Evolutionary conservation across 1,140 invertebrate species (phyloP).

Genomic region (Diachasma alloeum): DNA sequence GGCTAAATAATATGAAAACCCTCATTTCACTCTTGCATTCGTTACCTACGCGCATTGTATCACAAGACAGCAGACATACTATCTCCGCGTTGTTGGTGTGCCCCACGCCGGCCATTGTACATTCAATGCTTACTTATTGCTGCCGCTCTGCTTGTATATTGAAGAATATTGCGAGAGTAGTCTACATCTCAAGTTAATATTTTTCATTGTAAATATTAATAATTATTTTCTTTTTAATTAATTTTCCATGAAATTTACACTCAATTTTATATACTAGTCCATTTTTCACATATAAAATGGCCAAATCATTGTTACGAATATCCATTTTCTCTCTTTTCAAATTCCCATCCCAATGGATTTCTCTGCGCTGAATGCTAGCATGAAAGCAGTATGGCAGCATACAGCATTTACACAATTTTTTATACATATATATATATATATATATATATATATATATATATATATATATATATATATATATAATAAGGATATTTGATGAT

Average conservation of each 20-base stretch:
- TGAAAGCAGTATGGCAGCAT: too few species aligned
- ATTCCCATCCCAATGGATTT: too few species aligned
- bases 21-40: neutral
- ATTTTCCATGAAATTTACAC: neutral
- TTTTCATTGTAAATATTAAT: neutral
- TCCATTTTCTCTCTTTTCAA: too few species aligned
- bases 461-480: too few species aligned
- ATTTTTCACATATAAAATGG: neutral
- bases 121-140: neutral
- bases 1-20: slow-evolving; percentile 51
- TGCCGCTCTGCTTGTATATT: neutral
- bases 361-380: too few species aligned
- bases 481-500: too few species aligned
- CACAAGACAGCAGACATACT: neutral
- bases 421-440: too few species aligned
- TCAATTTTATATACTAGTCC: neutral
- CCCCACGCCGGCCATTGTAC: slow-evolving; percentile 61
- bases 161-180: neutral
- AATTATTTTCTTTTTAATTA: neutral
- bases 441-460: too few species aligned
- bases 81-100: slow-evolving; percentile 45
- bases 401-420: too few species aligned
- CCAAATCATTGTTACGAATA: too few species aligned
- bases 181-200: slow-evolving; percentile 2
- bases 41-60: neutral